Evolutionary conservation across 2,113 vertebrate genomes (phyloP).

Genomic region (Amazona guildingii): DNA sequence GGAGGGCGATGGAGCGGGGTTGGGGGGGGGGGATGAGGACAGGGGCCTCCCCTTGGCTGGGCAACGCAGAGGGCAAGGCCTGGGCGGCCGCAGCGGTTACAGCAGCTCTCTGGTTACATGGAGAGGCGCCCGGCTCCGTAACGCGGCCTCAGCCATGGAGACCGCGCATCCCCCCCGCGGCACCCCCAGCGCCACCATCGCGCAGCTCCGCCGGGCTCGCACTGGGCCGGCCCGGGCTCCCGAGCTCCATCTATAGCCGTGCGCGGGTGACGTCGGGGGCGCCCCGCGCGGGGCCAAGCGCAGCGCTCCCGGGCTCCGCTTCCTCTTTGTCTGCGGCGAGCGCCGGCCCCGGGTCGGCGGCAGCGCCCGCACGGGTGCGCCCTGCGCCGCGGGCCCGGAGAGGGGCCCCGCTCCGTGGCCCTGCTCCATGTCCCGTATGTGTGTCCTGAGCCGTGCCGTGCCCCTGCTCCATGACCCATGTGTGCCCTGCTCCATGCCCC

Average conservation of each 20-base stretch:
- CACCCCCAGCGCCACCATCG: conserved; percentile 31
- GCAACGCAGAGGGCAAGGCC: not conserved
- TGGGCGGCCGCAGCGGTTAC: not conserved
- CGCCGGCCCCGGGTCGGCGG: not conserved
- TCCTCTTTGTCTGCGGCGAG: conserved; percentile 60
- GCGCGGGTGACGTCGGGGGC: conserved; percentile 69
- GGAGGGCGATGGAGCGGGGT: not conserved
- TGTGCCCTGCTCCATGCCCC: no score
- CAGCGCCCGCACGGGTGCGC: no score
- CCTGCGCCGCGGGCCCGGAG: no score
- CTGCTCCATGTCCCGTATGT: no score
- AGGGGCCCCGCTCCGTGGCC: no score
- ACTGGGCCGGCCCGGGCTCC: conserved; percentile 49
- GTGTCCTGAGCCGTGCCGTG: no score
- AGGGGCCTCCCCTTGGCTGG: not conserved
- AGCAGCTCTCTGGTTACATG: conserved; percentile 33
- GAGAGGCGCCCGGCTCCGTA: conserved; percentile 39
- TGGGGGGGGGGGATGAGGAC: not conserved
- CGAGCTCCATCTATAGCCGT: conserved; percentile 77
- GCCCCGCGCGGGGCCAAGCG: conserved; percentile 65
- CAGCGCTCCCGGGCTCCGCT: conserved; percentile 34
- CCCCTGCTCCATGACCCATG: no score
- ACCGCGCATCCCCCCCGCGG: conserved; percentile 13
- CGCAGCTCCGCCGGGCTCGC: conserved; percentile 46
- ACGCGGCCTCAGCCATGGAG: not conserved